A percentile compares a stretch with the other conserved stretches of the same genome.
These are phyloP conservation scores for Melanargia galathea DNA, from an alignment of 2,888 invertebrate species.

Conservation along the genomic window DNA sequence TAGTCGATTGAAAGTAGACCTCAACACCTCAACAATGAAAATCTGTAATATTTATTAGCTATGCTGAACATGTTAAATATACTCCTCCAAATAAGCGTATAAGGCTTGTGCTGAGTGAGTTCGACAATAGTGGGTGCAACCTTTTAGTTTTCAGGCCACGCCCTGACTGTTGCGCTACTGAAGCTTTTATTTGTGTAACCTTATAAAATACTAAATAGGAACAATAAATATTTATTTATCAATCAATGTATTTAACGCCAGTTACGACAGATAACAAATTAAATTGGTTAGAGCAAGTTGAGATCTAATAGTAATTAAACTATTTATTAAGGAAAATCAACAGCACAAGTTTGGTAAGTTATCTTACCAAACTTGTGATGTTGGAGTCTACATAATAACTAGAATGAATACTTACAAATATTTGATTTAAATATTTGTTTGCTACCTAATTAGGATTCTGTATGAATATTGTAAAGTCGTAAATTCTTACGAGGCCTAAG, in stretches of 20 bases:
- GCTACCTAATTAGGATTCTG: slow-evolving; percentile 6
- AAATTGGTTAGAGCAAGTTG: not conserved
- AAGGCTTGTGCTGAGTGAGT: too few relatives aligned
- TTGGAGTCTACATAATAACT: not conserved
- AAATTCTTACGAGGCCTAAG: not conserved
- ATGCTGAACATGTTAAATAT: too few relatives aligned
- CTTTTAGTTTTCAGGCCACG: too few relatives aligned
- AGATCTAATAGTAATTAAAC: not conserved
- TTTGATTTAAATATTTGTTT: not conserved
- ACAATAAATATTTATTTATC: not conserved
- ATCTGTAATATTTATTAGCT: too few relatives aligned
- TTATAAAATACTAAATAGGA: too few relatives aligned
- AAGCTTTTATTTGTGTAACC: too few relatives aligned
- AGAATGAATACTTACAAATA: not conserved
- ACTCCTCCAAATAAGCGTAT: too few relatives aligned
- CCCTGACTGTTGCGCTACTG: too few relatives aligned
- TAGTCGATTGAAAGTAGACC: too few relatives aligned
- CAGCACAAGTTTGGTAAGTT: not conserved
- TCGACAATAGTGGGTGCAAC: too few relatives aligned
- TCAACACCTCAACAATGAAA: too few relatives aligned
- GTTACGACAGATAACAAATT: not conserved
- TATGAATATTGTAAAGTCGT: not conserved
- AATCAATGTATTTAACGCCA: not conserved
- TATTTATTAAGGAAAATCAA: not conserved
- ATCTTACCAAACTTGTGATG: too few relatives aligned